These are phyloP conservation scores for Tineola bisselliella DNA, from an alignment of 2,888 invertebrate species.

Conservation along the genomic window DNA sequence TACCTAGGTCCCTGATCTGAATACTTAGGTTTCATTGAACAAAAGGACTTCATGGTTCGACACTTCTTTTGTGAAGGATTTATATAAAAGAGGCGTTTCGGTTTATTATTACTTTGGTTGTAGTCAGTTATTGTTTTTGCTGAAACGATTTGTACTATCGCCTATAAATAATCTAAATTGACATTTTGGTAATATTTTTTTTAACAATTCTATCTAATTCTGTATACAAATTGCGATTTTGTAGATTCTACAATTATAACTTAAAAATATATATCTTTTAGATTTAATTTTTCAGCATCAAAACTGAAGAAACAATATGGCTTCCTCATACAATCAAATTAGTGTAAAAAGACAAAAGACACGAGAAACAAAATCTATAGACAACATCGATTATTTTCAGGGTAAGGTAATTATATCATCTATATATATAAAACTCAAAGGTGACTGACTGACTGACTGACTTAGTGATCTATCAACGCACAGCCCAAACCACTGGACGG, in stretches of 20 bases:
- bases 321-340: constrained; percentile 34
- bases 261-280: too few species aligned
- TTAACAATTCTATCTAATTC: too few species aligned
- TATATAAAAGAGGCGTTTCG: background rate
- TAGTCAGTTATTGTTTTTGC: too few species aligned
- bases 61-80: background rate
- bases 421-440: too few species aligned
- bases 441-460: too few species aligned
- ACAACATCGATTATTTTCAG: constrained; percentile 48
- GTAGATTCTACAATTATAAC: too few species aligned
- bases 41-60: background rate
- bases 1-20: background rate
- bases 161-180: too few species aligned
- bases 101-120: background rate
- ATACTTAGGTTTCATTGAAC: background rate
- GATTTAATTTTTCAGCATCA: background rate
- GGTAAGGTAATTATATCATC: constrained; percentile 25
- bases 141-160: too few species aligned
- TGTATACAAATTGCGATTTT: too few species aligned
- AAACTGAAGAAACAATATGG: constrained; percentile 1
- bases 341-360: constrained; percentile 47
- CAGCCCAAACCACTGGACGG: too few species aligned
- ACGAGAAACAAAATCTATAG: constrained; percentile 31
- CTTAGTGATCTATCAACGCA: too few species aligned
- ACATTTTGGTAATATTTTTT: too few species aligned